Evolutionary conservation across 2,888 invertebrate species (phyloP), one percentile per base, ranked within the genome.

Genomic region (Belgica antarctica): DNA sequence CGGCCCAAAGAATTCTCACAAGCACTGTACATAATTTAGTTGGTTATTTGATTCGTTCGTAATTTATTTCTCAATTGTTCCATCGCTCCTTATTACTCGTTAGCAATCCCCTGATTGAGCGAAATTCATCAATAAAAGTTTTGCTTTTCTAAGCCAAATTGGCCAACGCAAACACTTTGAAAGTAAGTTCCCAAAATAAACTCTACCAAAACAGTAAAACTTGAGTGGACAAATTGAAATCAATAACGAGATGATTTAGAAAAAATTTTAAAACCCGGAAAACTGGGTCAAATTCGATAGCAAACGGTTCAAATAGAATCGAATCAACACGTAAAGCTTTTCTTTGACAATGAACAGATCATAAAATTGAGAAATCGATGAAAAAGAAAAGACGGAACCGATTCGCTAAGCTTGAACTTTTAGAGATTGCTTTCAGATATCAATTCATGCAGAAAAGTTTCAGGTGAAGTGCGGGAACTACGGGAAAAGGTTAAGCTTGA

Each of bases 311-410:
- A 31, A 34, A 62, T 7, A n/a, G 28, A 27, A 34, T 17, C 62
- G 34, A 5, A 31, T 31, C 46, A 46, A 46, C 46, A 46, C 8
- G 46, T 46, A 46, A 46, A 34, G 7, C 7, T 34, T n/a, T n/a
- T 34, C 46, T 5, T 15, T n/a, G 15, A 12, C 24, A 63, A 63
- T 63, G 36, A 41, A 24, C 41, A 63, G 63, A 63, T 63, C 63
- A 41, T 63, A 63, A 41, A 63, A 63, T 10, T 17, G 41, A 36
- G n/a, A 1, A 36, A 63, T 41, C 5, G 10, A 10, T 41, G 10
- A 41, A 34, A 8, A n/a, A 5, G 2, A 41, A 41, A 41, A 5
- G 12, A 2, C 41, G 41, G 41, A 41, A 41, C 7, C 12, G 12
- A 8, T 34, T 34, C n/a, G n/a, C 34, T 34, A 34, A 7, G 34